A percentile compares a stretch with the other conserved stretches of the same genome.
These are phyloP conservation scores for Aplidium turbinatum DNA, from an alignment of 23 tunicate species.

Conservation along the genomic window DNA sequence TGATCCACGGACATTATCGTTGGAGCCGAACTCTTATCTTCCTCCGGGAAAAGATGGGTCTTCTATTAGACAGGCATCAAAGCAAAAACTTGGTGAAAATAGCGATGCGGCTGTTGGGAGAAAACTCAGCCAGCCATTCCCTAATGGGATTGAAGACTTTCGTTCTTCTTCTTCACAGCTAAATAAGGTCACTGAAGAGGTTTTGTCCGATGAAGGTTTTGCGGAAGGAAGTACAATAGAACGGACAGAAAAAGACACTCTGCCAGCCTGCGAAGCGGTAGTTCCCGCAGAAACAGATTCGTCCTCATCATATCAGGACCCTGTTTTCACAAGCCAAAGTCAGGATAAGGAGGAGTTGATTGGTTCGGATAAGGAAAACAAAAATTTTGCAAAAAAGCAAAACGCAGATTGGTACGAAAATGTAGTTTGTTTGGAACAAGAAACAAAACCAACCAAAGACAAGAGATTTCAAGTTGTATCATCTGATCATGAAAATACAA, in stretches of 20 bases:
- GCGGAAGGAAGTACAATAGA: slow-evolving; percentile 79
- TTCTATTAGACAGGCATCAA: neutral
- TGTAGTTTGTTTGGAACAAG: slow-evolving; percentile 11
- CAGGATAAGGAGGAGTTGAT: slow-evolving; percentile 9
- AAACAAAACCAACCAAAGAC: neutral
- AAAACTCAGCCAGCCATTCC: slow-evolving; percentile 76
- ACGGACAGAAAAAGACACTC: slow-evolving; percentile 38
- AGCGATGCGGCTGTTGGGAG: slow-evolving; percentile 9
- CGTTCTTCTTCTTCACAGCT: neutral
- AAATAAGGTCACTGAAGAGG: slow-evolving; percentile 36
- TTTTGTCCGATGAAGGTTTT: slow-evolving; percentile 69
- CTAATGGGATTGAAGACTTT: neutral
- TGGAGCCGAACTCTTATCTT: slow-evolving; percentile 46
- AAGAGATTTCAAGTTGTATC: slow-evolving; percentile 30
- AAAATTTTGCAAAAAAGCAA: slow-evolving; percentile 17
- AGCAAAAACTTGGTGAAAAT: neutral
- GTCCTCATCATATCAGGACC: neutral
- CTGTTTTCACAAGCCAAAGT: neutral
- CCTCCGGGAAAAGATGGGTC: slow-evolving; percentile 44
- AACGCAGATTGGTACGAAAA: slow-evolving; percentile 46
- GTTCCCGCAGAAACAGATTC: slow-evolving; percentile 2
- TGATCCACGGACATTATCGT: slow-evolving; percentile 49
- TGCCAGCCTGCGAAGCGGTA: neutral
- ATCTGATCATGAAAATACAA: slow-evolving; percentile 1
- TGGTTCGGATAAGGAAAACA: slow-evolving; percentile 7